Percentiles rank a stretch among this genome's conserved stretches.
Evolutionary conservation across 2,797 vertebrate species (phyloP).

Genomic region (Bryconaethiops microstoma): DNA sequence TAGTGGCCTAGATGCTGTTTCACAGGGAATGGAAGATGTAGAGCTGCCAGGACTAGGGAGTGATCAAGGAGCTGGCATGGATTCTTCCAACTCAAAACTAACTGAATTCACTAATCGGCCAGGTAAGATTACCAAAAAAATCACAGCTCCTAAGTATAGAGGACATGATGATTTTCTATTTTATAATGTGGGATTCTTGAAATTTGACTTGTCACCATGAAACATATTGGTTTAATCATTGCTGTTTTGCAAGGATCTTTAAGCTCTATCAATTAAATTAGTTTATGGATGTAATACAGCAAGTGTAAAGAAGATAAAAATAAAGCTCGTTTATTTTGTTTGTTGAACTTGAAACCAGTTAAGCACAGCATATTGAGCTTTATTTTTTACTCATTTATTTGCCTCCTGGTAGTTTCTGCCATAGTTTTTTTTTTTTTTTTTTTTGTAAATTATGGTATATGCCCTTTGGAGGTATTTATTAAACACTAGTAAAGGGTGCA

Average conservation of each 20-base stretch:
- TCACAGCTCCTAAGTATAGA: not conserved
- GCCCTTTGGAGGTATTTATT: no score
- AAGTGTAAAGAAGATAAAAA: no score
- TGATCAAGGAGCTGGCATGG: conserved; percentile 88
- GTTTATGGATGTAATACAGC: no score
- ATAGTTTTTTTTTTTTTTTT: not conserved
- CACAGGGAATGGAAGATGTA: conserved; percentile 86
- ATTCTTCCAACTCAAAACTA: conserved; percentile 85
- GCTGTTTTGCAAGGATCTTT: no score
- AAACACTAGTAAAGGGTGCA: not conserved
- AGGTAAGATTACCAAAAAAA: conserved; percentile 49
- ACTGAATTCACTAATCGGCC: conserved; percentile 89
- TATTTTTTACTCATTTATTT: not conserved
- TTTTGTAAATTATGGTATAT: not conserved
- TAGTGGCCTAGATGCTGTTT: conserved; percentile 81
- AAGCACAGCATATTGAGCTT: not conserved
- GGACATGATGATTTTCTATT: no score
- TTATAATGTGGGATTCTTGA: no score
- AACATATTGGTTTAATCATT: no score
- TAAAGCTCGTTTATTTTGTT: no score
- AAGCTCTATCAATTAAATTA: no score
- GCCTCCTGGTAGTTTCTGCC: no score
- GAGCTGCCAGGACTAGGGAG: conserved; percentile 85
- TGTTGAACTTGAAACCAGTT: not conserved
- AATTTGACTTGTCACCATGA: no score